Conservation (phyloP, 2,113 vertebrate species). For the Henicopernis longicauda region DNA sequence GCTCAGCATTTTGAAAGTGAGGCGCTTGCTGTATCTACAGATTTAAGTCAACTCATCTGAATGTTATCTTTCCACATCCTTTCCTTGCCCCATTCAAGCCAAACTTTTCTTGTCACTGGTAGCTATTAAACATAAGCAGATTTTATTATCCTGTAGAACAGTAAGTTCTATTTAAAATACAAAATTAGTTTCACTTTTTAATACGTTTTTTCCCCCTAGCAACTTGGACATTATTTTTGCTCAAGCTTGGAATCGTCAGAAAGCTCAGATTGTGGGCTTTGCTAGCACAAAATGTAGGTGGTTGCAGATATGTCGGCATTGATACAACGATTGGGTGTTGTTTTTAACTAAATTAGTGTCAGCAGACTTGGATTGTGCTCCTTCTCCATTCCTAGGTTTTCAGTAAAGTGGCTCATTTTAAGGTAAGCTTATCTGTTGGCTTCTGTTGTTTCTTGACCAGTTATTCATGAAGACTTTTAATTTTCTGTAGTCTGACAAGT, state of each 20-base stretch:
- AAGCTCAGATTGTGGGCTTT: conserved; percentile 33
- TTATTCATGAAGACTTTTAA: background rate
- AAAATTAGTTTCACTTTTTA: background rate
- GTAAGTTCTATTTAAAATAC: background rate
- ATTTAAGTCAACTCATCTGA: background rate
- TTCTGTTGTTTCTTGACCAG: background rate
- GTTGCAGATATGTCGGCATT: background rate
- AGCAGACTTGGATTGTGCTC: background rate
- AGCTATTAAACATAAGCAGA: background rate
- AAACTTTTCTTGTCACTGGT: background rate
- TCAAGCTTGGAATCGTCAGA: background rate
- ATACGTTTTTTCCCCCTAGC: background rate
- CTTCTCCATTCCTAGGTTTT: background rate
- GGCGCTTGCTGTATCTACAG: background rate
- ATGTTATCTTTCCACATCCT: background rate
- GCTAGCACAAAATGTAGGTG: conserved; percentile 30
- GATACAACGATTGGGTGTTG: conserved; percentile 1
- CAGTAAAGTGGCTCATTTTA: background rate
- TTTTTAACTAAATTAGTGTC: background rate
- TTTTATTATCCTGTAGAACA: background rate
- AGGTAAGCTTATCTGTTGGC: background rate
- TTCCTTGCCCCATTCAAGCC: background rate
- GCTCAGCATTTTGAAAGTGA: background rate
- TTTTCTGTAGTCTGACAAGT: background rate
- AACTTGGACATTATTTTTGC: conserved; percentile 41